Conservation (phyloP, 2,888 invertebrate genomes). For the Andrena marginata region DNA sequence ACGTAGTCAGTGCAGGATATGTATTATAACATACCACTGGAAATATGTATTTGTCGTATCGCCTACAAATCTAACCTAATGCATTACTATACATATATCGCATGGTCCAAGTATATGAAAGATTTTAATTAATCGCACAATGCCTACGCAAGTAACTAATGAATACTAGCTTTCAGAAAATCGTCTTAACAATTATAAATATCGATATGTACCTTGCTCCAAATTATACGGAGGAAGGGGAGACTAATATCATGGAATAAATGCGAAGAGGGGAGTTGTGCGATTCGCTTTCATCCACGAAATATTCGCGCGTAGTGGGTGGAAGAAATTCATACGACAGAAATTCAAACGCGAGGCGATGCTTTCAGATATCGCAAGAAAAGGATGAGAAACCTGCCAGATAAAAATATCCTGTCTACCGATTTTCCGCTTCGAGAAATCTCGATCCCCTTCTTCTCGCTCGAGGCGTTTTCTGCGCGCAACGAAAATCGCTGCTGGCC, state of each 20-base stretch:
- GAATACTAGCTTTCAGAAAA: too few species aligned
- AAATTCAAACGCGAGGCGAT: not conserved
- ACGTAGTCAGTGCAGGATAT: too few species aligned
- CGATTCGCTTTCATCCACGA: not conserved
- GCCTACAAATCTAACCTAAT: too few species aligned
- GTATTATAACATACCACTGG: too few species aligned
- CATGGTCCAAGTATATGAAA: too few species aligned
- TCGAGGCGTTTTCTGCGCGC: not conserved
- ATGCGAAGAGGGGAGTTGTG: not conserved
- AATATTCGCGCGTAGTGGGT: not conserved
- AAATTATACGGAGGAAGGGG: not conserved
- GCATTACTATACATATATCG: too few species aligned
- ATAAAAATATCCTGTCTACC: slow-evolving; percentile 3
- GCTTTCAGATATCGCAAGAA: not conserved
- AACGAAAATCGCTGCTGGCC: slow-evolving; percentile 8
- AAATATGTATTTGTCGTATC: too few species aligned
- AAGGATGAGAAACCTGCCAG: not conserved
- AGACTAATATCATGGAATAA: not conserved
- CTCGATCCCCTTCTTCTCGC: not conserved
- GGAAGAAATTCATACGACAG: not conserved
- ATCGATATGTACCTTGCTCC: not conserved
- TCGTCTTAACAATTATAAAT: too few species aligned
- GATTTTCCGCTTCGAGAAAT: slow-evolving; percentile 8
- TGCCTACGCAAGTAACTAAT: too few species aligned
- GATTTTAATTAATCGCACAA: too few species aligned